These are phyloP conservation scores for Siniperca scherzeri DNA, from an alignment of 2,797 vertebrate genomes.

Conservation along the genomic window DNA sequence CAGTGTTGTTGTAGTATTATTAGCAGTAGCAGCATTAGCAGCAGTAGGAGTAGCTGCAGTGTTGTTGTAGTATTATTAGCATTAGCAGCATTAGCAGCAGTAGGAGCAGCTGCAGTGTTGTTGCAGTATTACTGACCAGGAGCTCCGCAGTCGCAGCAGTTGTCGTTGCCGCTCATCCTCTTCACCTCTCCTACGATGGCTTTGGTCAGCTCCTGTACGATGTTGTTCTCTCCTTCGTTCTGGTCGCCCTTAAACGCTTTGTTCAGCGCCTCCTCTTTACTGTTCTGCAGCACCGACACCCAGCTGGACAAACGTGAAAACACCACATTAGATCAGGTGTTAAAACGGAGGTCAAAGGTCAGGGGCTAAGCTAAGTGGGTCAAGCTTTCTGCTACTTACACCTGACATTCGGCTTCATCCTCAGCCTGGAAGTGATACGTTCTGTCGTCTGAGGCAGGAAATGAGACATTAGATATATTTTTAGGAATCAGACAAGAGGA, in stretches of 20 bases:
- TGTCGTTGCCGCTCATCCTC: slow-evolving; percentile 93
- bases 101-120: background rate
- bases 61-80: background rate
- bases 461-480: background rate
- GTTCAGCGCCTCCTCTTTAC: slow-evolving; percentile 80
- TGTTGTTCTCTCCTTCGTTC: slow-evolving; percentile 93
- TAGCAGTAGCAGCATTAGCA: background rate
- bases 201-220: slow-evolving; percentile 95
- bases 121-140: slow-evolving; percentile 81
- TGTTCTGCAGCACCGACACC: slow-evolving; percentile 78
- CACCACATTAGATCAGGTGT: background rate
- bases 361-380: background rate
- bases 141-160: slow-evolving; percentile 96
- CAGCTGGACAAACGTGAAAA: slow-evolving; percentile 50
- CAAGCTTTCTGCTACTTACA: slow-evolving; percentile 87
- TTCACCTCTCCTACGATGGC: slow-evolving; percentile 96
- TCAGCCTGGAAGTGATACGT: slow-evolving; percentile 97
- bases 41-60: background rate
- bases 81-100: background rate
- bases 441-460: slow-evolving; percentile 89
- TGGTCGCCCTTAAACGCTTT: slow-evolving; percentile 95
- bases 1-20: too few species aligned
- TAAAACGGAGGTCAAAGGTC: background rate
- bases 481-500: slow-evolving; percentile 2
- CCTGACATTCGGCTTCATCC: slow-evolving; percentile 94